Base-by-base conservation (phyloP, 35 echinoderm and acorn worm species). In the Ophiothrix spiculata region DNA sequence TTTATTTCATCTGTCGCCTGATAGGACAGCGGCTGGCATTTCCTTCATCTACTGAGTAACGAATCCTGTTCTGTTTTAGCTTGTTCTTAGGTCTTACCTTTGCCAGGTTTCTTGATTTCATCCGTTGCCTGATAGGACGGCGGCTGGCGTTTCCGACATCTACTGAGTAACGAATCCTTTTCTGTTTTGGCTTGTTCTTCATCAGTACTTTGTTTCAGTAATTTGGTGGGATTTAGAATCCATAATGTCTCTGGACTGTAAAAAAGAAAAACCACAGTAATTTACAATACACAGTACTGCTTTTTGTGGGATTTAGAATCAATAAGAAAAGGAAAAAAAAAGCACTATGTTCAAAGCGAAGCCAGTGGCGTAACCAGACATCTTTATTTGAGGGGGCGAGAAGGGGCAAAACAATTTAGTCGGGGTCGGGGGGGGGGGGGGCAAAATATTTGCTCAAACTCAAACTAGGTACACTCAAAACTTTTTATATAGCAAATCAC, bases 171-270 rank as follows among this genome's bases (percentile, higher is more conserved):
- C 0, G 25, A 33, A 33, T 83, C 39, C 34, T 83, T 49, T 36
- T 56, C 31, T 35, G 12, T 17, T 25, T 83, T 29, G 33, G 60
- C 56, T 45, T 86, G 80, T 76, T 99, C 96, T 64, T 94, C 96
- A 87, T 99, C 92, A 39, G 56, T 85, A 36, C 31, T 81, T 16
- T 90, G 84, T 81, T 89, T 83, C 19, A 99, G 56, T 45, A 99
- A 84, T 76, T 77, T 94, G 33, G 89, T 94, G 3, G 96, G 96
- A 80, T 99, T 99, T 63, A 99, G 31, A 35, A 99, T 94, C 96
- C 96, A 99, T 16, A 99, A 64, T 34, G 90, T 91, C 41, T 92
- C 96, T 25, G 96, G 96, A 86, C 96, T 99, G 83, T 33, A 80
- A 56, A 76, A 49, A n/a, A n/a, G n/a, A n/a, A n/a, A n/a, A n/a